phyloP scores from a whole-genome alignment of 2,113 vertebrate species.

The Hypocryptadius cinnamomeus region DNA sequence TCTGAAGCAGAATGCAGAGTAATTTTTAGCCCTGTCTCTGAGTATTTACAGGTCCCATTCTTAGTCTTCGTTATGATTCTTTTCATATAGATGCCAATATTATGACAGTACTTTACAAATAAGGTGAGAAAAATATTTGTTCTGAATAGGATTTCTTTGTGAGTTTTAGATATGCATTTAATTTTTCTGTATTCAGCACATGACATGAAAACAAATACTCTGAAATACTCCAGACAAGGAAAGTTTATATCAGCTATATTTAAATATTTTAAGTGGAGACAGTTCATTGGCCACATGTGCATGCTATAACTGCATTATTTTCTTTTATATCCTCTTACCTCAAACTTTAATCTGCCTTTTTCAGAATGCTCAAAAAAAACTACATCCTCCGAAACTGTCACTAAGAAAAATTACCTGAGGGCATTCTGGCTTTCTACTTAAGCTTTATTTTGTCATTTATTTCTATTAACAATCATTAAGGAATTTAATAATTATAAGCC shows the following conservation, averaged over 20 bases:
- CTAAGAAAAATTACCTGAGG: constrained; percentile 63
- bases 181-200: neutral
- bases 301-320: neutral
- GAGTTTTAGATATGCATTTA: neutral
- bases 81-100: neutral
- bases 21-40: neutral
- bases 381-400: neutral
- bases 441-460: constrained; percentile 80
- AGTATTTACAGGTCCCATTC: neutral
- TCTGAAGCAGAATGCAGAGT: neutral
- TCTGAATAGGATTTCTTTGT: neutral
- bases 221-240: neutral
- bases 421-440: constrained; percentile 70
- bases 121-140: neutral
- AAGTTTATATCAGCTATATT: neutral
- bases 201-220: neutral
- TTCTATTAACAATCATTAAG: constrained; percentile 78
- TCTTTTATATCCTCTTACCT: neutral
- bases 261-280: neutral
- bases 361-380: neutral
- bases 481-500: constrained; percentile 85
- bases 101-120: neutral
- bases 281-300: neutral
- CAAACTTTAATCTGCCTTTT: constrained; percentile 1
- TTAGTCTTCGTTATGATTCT: neutral